Base-by-base conservation (phyloP, 2,797 vertebrate species). In the Bufotes viridis region DNA sequence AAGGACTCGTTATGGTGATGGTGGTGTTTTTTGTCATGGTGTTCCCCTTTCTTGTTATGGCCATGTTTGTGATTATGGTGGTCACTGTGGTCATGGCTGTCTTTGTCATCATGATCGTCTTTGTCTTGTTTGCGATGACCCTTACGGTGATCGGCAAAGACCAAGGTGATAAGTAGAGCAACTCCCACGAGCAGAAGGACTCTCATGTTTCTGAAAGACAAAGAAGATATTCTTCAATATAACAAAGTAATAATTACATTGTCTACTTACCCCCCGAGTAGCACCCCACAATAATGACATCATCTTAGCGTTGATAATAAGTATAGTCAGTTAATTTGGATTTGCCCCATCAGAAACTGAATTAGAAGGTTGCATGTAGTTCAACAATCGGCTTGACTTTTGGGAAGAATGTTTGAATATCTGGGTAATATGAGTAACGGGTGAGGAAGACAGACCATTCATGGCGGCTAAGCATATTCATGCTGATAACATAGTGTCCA, bases 141-240 rank as follows among this genome's bases (percentile, higher is more conserved):
- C 24, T 69, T 14, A 0, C 82, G 82, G 65, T n/a, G 69, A 11
- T 86, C 87, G 72, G 89, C 72, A 24, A 65, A 86, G 79, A 89
- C 82, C 1, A 69, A 13, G 14, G 20, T 70, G 86, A 91, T 91
- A 90, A 95, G 78, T n/a, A 90, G 90, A 69, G 65, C 65, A 89
- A 92, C 70, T 22, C 91, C 10, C 3, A 90, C 88, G 75, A 74
- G 88, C 29, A 91, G 5, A 8, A 81, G 4, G 57, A 87, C 49
- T 14, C 89, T 90, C 93, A 93, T 94, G 90, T 87, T 93, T 70
- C 51, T 86, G 15, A 20, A 80, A 75, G 11, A 34, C 10, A 20
- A 74, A 49, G 11, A 60, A 72, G 42, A 53, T 9, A 49, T 74
- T 18, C 11, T 14, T 26, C 10, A 63, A n/a, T 63, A 20, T n/a